These are phyloP conservation scores for Sitta carolinensis DNA, from an alignment of 2,797 vertebrate genomes.

Conservation along the genomic window DNA sequence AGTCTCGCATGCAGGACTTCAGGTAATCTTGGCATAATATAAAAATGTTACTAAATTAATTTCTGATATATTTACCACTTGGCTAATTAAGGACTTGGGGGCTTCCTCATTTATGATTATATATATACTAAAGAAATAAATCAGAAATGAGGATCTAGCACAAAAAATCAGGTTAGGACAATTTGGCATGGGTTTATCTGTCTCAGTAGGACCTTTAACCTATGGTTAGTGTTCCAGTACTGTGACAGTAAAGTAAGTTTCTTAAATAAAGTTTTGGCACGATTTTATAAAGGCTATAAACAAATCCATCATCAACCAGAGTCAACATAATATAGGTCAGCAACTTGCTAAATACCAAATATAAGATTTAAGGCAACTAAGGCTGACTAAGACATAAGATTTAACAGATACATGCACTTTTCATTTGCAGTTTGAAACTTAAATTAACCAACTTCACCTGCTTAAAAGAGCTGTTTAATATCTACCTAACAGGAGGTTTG, in stretches of 20 bases:
- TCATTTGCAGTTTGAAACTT: neutral
- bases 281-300: neutral
- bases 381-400: neutral
- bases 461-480: neutral
- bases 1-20: neutral
- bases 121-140: neutral
- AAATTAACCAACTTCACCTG: neutral
- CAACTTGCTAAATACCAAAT: neutral
- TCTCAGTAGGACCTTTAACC: neutral
- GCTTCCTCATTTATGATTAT: neutral
- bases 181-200: neutral
- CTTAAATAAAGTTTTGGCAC: neutral
- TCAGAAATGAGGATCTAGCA: neutral
- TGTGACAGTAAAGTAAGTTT: neutral
- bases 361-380: neutral
- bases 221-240: neutral
- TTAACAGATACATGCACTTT: neutral
- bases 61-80: neutral
- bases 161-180: neutral
- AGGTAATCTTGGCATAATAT: neutral
- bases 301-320: neutral
- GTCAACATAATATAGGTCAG: neutral
- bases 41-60: neutral
- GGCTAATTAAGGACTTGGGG: neutral
- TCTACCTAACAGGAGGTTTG: neutral